phyloP scores from a whole-genome alignment of 2,888 invertebrate species.

The Smittia sp. region DNA sequence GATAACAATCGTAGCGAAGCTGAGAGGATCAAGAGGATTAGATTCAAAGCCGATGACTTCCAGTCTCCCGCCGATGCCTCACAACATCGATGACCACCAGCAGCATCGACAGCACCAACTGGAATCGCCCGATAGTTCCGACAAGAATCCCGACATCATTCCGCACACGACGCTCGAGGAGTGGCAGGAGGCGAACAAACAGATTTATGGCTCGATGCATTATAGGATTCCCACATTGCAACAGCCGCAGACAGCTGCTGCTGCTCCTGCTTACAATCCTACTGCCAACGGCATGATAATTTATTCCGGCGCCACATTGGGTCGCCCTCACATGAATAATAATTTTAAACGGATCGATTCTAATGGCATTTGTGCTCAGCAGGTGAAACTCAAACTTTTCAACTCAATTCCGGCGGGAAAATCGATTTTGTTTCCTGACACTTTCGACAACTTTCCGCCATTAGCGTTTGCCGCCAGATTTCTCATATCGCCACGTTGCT shows the following conservation, averaged over 20 bases:
- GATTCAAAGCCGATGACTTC: constrained; percentile 29
- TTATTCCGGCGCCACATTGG: constrained; percentile 39
- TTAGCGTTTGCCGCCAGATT: no score
- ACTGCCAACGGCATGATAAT: constrained; percentile 36
- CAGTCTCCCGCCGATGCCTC: constrained; percentile 18
- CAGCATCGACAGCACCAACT: constrained; percentile 44
- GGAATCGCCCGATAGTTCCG: constrained; percentile 50
- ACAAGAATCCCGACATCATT: constrained; percentile 54
- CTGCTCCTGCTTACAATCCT: constrained; percentile 24
- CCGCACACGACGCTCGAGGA: constrained; percentile 47
- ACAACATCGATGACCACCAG: background rate
- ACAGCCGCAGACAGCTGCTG: constrained; percentile 19
- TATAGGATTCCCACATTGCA: constrained; percentile 34
- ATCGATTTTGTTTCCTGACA: background rate
- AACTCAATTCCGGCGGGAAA: background rate
- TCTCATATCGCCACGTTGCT: no score
- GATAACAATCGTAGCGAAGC: constrained; percentile 24
- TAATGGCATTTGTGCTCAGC: constrained; percentile 40
- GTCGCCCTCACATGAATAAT: constrained; percentile 39
- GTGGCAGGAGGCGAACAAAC: constrained; percentile 37
- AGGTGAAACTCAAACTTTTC: constrained; percentile 18
- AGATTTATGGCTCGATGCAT: constrained; percentile 37
- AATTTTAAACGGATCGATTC: constrained; percentile 40
- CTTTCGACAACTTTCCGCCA: no score
- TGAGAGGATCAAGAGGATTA: constrained; percentile 26